phyloP scores from a whole-genome alignment of 1,140 invertebrate genomes.

The Drosophila subobscura region DNA sequence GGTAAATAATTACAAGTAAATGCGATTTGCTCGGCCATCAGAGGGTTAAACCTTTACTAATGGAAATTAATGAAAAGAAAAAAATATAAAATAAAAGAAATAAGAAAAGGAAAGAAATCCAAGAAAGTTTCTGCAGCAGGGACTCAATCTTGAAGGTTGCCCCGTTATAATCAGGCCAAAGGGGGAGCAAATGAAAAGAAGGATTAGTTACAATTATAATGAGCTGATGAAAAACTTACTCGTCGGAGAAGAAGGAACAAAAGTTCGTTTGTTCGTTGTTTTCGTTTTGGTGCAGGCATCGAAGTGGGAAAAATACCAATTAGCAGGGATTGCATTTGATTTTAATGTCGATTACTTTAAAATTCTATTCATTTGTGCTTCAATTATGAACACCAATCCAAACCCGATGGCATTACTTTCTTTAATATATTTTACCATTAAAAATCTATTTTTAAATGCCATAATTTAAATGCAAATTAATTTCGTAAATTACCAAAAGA shows the following conservation, averaged over 20 bases:
- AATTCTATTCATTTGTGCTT: no score
- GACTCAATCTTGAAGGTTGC: conserved; percentile 11
- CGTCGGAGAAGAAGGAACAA: not conserved
- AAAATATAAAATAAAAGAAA: conserved; percentile 37
- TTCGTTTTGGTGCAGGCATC: no score
- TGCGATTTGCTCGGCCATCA: conserved; percentile 30
- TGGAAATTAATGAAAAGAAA: conserved; percentile 65
- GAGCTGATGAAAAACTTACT: conserved; percentile 5
- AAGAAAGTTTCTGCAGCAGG: conserved; percentile 14
- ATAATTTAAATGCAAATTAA: no score
- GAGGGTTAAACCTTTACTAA: conserved; percentile 52
- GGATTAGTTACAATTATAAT: conserved; percentile 45
- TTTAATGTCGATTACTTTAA: no score
- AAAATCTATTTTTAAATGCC: no score
- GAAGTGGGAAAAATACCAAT: no score
- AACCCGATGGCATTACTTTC: no score
- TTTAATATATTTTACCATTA: no score
- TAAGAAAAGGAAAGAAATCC: conserved; percentile 8
- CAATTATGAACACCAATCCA: no score
- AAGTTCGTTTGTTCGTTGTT: no score
- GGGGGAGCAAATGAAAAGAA: conserved; percentile 31
- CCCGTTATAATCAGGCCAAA: conserved; percentile 19
- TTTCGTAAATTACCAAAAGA: no score
- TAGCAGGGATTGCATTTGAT: no score
- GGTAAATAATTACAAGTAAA: conserved; percentile 80